These are phyloP conservation scores for Bovichtus variegatus DNA, from an alignment of 2,797 vertebrate genomes.

Conservation along the genomic window DNA sequence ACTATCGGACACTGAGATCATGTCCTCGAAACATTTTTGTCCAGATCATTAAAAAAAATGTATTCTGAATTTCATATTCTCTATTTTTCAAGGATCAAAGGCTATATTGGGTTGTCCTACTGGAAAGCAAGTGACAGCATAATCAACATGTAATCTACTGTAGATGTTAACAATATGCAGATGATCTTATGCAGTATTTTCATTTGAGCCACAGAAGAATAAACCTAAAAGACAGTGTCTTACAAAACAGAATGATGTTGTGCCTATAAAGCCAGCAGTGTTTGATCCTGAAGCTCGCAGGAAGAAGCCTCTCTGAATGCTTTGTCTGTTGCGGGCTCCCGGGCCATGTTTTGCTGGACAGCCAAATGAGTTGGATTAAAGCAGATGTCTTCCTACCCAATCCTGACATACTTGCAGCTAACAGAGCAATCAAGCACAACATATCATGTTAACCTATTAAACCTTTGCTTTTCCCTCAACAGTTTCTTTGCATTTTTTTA, in stretches of 20 bases:
- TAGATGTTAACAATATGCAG: not conserved
- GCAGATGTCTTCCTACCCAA: conserved; percentile 42
- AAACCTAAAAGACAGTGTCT: conserved; percentile 6
- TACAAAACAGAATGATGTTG: not conserved
- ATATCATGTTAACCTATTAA: conserved; percentile 48
- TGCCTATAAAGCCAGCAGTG: conserved; percentile 10
- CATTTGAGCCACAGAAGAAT: conserved; percentile 10
- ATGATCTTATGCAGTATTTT: conserved; percentile 1
- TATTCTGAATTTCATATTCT: not conserved
- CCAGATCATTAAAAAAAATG: not conserved
- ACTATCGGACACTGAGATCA: not conserved
- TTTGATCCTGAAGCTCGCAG: conserved; percentile 27
- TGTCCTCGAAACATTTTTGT: not conserved
- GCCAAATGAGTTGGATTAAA: conserved; percentile 62
- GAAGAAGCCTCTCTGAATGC: conserved; percentile 24
- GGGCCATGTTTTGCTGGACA: conserved; percentile 6
- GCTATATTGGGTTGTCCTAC: conserved; percentile 9
- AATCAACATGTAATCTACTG: not conserved
- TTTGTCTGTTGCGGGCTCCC: conserved; percentile 45
- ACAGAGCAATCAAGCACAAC: conserved; percentile 68
- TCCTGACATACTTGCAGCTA: conserved; percentile 53
- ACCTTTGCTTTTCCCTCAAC: not conserved
- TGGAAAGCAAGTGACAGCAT: conserved; percentile 2
- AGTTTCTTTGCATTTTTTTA: not conserved
- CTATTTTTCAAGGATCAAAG: conserved; percentile 34